A percentile compares a stretch with the other conserved stretches of the same genome.
These are phyloP conservation scores for Bursaphelenchus okinawaensis DNA, from an alignment of 2,888 invertebrate species.

Conservation along the genomic window DNA sequence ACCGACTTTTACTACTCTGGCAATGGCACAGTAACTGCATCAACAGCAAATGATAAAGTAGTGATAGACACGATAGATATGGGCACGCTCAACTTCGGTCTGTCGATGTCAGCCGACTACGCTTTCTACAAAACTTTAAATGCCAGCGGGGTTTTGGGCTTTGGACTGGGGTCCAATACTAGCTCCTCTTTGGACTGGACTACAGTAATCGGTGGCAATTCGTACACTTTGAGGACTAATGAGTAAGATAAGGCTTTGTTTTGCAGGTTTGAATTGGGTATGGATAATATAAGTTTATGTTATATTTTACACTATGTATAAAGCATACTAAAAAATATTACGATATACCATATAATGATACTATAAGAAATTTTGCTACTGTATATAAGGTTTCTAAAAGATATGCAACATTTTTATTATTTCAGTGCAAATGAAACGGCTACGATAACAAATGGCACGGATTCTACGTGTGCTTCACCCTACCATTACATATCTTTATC, in stretches of 20 bases:
- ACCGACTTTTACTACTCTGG: background rate
- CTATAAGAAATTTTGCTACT: too few relatives aligned
- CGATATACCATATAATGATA: too few relatives aligned
- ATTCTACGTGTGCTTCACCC: background rate
- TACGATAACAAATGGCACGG: background rate
- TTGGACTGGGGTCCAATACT: background rate
- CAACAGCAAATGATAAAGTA: background rate
- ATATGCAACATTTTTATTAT: too few relatives aligned
- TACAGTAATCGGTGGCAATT: background rate
- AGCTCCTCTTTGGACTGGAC: too few relatives aligned
- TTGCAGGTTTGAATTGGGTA: background rate
- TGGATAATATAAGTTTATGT: too few relatives aligned
- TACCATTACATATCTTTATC: background rate
- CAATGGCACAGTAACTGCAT: background rate
- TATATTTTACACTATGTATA: too few relatives aligned
- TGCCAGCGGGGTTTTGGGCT: constrained; percentile 4
- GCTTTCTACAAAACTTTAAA: constrained; percentile 7
- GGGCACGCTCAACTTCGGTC: constrained; percentile 3
- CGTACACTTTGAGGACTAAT: background rate
- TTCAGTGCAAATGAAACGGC: background rate
- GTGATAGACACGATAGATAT: background rate
- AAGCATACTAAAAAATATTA: too few relatives aligned
- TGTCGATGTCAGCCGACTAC: background rate
- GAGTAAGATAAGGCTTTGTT: background rate
- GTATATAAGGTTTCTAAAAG: too few relatives aligned